Percentiles rank a stretch among this genome's conserved stretches.
Conservation (phyloP, 2,113 vertebrate species). For the Madoqua kirkii region DNA sequence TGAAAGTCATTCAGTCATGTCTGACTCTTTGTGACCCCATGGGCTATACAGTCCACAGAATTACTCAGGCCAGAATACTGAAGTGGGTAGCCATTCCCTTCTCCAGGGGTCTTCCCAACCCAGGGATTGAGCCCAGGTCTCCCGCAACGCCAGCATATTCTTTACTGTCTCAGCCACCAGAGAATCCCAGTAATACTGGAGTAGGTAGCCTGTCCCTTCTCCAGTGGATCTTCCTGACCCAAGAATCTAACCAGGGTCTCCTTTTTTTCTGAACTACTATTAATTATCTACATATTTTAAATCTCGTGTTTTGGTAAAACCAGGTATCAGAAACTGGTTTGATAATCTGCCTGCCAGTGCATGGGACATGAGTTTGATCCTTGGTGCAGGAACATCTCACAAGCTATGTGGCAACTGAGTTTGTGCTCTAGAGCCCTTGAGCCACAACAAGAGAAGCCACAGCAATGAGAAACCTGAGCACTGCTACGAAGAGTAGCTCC, state of each 20-base stretch:
- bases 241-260: background rate
- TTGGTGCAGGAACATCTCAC: background rate
- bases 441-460: background rate
- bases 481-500: background rate
- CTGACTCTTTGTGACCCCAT: background rate
- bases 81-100: background rate
- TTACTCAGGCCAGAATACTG: background rate
- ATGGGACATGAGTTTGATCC: background rate
- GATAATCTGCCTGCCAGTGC: background rate
- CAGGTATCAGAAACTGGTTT: background rate
- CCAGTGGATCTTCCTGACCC: background rate
- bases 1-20: background rate
- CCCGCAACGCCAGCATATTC: background rate
- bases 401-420: background rate
- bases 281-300: constrained; percentile 20
- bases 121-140: background rate
- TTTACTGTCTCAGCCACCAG: background rate
- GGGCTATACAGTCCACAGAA: background rate
- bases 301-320: background rate
- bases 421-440: background rate
- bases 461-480: background rate
- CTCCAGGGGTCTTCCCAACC: background rate
- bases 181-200: background rate
- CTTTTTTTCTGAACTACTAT: background rate
- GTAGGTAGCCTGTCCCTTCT: background rate